Evolutionary conservation across 2,113 vertebrate genomes (phyloP), one percentile per base, ranked within the genome.

Genomic region (Tamias sibiricus): DNA sequence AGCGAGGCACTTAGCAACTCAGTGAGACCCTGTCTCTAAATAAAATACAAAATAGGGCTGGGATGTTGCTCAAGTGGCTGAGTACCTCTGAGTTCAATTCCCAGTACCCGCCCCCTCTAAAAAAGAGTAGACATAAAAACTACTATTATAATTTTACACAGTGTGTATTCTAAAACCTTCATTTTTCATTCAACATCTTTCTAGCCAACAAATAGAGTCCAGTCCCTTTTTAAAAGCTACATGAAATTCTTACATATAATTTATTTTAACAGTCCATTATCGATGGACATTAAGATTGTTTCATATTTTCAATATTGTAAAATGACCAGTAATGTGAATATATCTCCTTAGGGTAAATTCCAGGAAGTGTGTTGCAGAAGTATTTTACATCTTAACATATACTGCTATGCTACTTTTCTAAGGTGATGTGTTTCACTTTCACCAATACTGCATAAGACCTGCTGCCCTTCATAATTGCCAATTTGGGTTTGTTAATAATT

Each of bases 301-400:
- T 93, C 88, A 86, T n/a, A 83, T 77, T 86, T 93, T 94, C 83
- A 84, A 26, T 88, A 90, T 2, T 90, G 75, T 59, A 93, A 96
- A 59, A 8, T 86, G 59, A 93, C 17, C 6, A 83, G 54, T 44
- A 57, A 84, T 80, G 44, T 37, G 4, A n/a, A 52, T 59, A 62
- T 8, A 71, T 86, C 30, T 68, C 49, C 54, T 91, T 74, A 88
- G 40, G 37, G 47, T 49, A 35, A 89, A 82, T 74, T 93, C 54
- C 47, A 49, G 52, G 54, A 92, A 87, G 24, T 80, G n/a, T 90
- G 69, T 57, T 79, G 71, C 26, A 93, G 47, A 74, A 91, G 26
- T 26, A 72, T 32, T 75, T 91, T 71, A 44, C 37, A 84, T 94
- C 74, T 57, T 87, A 88, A 57, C 26, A 74, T 9, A 52, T 30